phyloP scores from a whole-genome alignment of 2,113 vertebrate species.

The Gymnogyps californianus region DNA sequence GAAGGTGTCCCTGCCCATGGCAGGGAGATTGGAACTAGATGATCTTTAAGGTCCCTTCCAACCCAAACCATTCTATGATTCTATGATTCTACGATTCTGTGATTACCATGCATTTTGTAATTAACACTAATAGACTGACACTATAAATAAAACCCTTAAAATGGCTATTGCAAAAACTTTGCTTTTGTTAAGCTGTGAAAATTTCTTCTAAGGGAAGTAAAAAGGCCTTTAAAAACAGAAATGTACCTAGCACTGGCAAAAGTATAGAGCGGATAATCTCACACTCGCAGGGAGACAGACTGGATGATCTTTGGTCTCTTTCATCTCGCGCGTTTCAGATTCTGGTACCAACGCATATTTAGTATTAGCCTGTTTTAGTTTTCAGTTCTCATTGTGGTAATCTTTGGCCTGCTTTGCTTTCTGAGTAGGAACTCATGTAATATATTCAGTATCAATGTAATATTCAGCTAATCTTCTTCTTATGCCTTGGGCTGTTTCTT shows the following conservation, averaged over 20 bases:
- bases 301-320: background rate
- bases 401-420: background rate
- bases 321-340: background rate
- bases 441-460: background rate
- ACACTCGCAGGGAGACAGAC: background rate
- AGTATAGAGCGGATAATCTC: background rate
- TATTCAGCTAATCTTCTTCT: background rate
- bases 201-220: background rate
- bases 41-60: background rate
- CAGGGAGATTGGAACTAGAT: background rate
- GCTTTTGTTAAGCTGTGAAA: background rate
- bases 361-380: background rate
- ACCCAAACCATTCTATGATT: background rate
- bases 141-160: background rate
- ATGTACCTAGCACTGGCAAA: background rate
- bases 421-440: background rate
- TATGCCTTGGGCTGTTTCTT: background rate
- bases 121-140: background rate
- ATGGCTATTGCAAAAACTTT: background rate
- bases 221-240: background rate
- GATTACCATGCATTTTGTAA: background rate
- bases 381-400: background rate
- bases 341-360: background rate
- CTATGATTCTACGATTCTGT: background rate
- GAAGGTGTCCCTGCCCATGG: background rate